These are phyloP conservation scores for Neoascia interrupta DNA, from an alignment of 2,888 invertebrate genomes.

Conservation along the genomic window DNA sequence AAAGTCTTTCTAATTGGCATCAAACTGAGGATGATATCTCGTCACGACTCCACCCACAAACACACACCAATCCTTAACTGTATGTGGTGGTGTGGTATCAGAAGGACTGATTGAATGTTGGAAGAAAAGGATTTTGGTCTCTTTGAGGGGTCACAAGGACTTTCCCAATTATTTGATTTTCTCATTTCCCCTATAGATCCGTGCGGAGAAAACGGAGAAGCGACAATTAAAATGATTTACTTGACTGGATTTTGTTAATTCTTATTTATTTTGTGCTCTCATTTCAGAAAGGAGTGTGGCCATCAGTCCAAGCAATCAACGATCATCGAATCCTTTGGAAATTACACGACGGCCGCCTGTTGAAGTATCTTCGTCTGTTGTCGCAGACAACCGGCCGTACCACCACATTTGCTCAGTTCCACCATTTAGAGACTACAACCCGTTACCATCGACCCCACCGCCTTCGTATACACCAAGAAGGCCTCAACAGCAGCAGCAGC, in stretches of 20 bases:
- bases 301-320: slow-evolving; percentile 24
- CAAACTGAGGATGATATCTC: slow-evolving; percentile 28
- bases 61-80: slow-evolving; percentile 5
- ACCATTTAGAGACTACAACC: slow-evolving; percentile 71
- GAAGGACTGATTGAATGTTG: slow-evolving; percentile 37
- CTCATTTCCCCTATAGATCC: not conserved
- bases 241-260: slow-evolving; percentile 28
- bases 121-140: slow-evolving; percentile 15
- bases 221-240: slow-evolving; percentile 67
- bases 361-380: slow-evolving; percentile 14
- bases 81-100: slow-evolving; percentile 4
- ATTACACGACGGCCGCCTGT: slow-evolving; percentile 50
- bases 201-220: not conserved
- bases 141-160: slow-evolving; percentile 13
- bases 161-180: slow-evolving; percentile 32
- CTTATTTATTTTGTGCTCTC: slow-evolving; percentile 17
- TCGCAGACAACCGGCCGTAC: slow-evolving; percentile 43
- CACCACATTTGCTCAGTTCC: slow-evolving; percentile 65
- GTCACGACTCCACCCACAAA: not conserved
- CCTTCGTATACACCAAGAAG: slow-evolving; percentile 75
- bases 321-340: slow-evolving; percentile 58
- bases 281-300: slow-evolving; percentile 58
- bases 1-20: slow-evolving; percentile 53
- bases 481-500: slow-evolving; percentile 67
- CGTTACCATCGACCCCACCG: slow-evolving; percentile 76